Evolutionary conservation across 2,797 vertebrate species (phyloP), one percentile per base, ranked within the genome.

Genomic region (Gymnodraco acuticeps): DNA sequence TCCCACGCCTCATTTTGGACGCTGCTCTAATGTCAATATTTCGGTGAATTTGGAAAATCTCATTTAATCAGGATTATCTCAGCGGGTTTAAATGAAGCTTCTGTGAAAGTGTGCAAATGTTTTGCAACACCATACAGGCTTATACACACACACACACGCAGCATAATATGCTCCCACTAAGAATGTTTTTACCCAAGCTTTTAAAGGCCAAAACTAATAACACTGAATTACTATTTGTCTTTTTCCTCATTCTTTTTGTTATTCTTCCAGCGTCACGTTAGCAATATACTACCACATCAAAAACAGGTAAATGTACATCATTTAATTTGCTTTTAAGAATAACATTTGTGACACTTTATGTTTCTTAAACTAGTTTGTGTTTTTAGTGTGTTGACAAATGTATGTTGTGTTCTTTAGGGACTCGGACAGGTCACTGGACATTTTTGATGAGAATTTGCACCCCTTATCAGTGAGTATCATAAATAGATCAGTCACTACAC

Each of bases 391-490:
- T 45, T 64, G 23, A 85, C 27, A 1, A 31, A 27, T 70, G 27
- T 70, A 1, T 70, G 59, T 0, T 77, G 61, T 78, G 19, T 55
- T 61, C 78, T 89, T 73, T 85, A 99, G 98, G 96, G 98, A 99
- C 90, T 95, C 95, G 46, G 96, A 97, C 16, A 95, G 95, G 94
- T 94, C 97, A 73, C 94, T 99, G 95, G 98, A 99, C 94, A 99
- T 99, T 95, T 99, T 99, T 94, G 97, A 99, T 95, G 98, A 99
- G 95, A 99, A 99, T 93, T 96, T 99, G 93, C 98, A 99, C 92
- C 98, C 98, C 72, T 96, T 99, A 89, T 96, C 98, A 92, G 98
- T 99, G 95, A 93, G 92, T 86, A 50, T 75, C 14, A 23, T 23
- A 1, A 45, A 41, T 23, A 47, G 9, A 19, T 61, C n/a, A 9